These are phyloP conservation scores for Matsumurasca onukii DNA, from an alignment of 1,140 invertebrate genomes.

Conservation along the genomic window DNA sequence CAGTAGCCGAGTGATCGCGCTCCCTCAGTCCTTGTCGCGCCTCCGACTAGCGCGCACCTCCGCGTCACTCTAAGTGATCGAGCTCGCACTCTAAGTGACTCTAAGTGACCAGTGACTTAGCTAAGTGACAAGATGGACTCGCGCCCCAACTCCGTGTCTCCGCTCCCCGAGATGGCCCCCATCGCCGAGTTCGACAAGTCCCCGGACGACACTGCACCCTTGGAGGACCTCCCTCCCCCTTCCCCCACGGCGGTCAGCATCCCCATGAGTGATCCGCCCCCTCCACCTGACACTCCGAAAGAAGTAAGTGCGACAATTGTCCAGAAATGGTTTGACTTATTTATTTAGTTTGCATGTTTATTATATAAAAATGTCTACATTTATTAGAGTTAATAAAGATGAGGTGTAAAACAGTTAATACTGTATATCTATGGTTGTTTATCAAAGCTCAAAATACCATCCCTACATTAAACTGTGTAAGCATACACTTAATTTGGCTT, in stretches of 20 bases:
- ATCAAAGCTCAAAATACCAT: no score
- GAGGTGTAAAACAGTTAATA: no score
- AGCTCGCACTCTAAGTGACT: neutral
- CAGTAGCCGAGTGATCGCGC: neutral
- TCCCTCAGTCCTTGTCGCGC: neutral
- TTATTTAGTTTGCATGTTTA: neutral
- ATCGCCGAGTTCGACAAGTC: constrained; percentile 40
- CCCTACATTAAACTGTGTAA: no score
- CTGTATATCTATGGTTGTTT: no score
- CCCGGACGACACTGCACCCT: constrained; percentile 35
- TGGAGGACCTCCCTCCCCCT: constrained; percentile 33
- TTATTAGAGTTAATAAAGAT: no score
- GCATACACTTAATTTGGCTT: no score
- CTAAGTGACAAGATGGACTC: constrained; percentile 16
- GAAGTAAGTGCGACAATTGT: no score
- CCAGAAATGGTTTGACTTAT: neutral
- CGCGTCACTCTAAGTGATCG: neutral
- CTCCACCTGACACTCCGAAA: constrained; percentile 8
- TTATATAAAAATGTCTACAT: no score
- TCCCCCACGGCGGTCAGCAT: constrained; percentile 23
- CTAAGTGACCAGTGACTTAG: neutral
- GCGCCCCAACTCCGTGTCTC: constrained; percentile 21
- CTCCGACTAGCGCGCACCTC: neutral
- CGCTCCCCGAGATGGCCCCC: constrained; percentile 36
- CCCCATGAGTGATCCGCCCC: neutral